Percentiles rank a stretch among this genome's conserved stretches.
Evolutionary conservation across 2,113 vertebrate species (phyloP).

Genomic region (Strix uralensis): DNA sequence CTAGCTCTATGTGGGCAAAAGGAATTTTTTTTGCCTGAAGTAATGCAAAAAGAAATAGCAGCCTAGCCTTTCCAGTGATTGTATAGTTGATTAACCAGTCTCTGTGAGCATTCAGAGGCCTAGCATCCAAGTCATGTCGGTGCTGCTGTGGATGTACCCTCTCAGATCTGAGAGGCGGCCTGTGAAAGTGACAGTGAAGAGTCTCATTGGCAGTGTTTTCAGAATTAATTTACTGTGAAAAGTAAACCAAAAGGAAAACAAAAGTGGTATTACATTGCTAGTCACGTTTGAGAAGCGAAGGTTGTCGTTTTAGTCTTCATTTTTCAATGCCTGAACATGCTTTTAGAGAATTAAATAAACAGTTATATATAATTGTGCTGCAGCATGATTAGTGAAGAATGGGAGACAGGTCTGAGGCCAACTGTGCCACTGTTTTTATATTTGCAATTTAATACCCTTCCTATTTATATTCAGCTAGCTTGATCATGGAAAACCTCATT

Average conservation of each 20-base stretch:
- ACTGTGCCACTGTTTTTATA: neutral
- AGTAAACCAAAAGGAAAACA: neutral
- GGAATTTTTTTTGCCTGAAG: neutral
- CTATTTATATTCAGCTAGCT: neutral
- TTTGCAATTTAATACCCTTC: neutral
- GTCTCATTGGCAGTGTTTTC: neutral
- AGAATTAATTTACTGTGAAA: neutral
- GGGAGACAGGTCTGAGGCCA: neutral
- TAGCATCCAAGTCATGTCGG: neutral
- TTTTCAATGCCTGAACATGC: neutral
- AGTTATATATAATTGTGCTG: neutral
- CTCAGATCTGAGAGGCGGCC: neutral
- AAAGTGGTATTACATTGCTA: neutral
- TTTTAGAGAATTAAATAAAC: neutral
- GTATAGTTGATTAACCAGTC: neutral
- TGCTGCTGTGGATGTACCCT: neutral
- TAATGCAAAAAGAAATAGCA: neutral
- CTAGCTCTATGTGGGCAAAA: neutral
- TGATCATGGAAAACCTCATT: neutral
- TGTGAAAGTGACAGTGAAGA: neutral
- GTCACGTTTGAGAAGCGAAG: neutral
- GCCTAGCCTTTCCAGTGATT: neutral
- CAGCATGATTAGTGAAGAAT: neutral
- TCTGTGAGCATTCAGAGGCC: neutral
- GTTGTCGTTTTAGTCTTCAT: neutral